phyloP scores from a whole-genome alignment of 2,888 invertebrate species.

The Steinernema hermaphroditum region DNA sequence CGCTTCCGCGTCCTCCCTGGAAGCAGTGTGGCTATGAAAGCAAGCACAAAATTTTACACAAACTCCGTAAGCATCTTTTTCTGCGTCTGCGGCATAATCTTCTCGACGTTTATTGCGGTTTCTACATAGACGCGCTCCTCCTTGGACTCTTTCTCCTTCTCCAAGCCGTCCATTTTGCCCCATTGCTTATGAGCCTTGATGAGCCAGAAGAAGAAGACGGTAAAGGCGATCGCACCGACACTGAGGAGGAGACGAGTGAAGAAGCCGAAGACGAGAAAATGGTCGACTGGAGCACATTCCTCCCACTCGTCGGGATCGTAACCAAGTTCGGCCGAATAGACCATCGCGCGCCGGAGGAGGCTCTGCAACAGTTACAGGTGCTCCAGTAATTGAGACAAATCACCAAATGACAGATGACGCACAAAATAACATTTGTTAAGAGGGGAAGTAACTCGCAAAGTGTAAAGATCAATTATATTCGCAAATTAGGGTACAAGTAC shows the following conservation, averaged over 20 bases:
- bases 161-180: constrained; percentile 34
- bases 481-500: not conserved
- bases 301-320: constrained; percentile 65
- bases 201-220: constrained; percentile 61
- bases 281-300: constrained; percentile 60
- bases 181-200: constrained; percentile 56
- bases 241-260: constrained; percentile 54
- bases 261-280: constrained; percentile 53
- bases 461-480: not conserved
- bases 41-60: not conserved
- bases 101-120: constrained; percentile 11
- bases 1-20: constrained; percentile 32
- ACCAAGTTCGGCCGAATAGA: constrained; percentile 54
- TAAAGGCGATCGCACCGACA: constrained; percentile 53
- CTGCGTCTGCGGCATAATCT: constrained; percentile 19
- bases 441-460: not conserved
- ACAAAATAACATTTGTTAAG: not conserved
- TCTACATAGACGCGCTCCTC: not conserved
- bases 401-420: not conserved
- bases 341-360: constrained; percentile 42
- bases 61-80: constrained; percentile 20
- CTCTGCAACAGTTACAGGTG: not conserved
- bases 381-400: not conserved
- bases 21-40: not conserved
- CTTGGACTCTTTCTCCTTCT: not conserved